A percentile compares a stretch with the other conserved stretches of the same genome.
Conservation (phyloP, 2,113 vertebrate species). For the Podarcis muralis region DNA sequence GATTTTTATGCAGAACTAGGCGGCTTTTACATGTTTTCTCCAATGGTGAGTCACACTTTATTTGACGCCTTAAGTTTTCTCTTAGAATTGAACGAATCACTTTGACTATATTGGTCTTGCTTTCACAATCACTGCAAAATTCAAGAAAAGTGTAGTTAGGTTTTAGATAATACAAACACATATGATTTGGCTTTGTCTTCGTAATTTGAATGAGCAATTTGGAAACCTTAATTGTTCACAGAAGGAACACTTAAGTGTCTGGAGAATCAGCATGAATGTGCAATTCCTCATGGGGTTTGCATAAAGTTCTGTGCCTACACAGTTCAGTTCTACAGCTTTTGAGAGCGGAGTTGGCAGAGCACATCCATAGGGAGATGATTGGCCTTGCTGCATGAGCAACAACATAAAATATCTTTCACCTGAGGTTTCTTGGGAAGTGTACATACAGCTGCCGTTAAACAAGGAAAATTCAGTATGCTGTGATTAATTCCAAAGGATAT, state of each 20-base stretch:
- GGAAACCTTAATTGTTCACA: not conserved
- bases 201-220: not conserved
- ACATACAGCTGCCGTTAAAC: not conserved
- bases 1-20: conserved; percentile 80
- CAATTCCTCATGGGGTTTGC: not conserved
- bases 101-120: conserved; percentile 90
- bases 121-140: conserved; percentile 83
- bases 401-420: not conserved
- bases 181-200: not conserved
- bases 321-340: not conserved
- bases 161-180: not conserved
- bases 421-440: not conserved
- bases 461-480: not conserved
- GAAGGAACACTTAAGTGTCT: not conserved
- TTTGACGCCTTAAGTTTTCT: conserved; percentile 89
- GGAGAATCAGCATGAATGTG: not conserved
- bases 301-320: not conserved
- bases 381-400: not conserved
- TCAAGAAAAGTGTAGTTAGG: conserved; percentile 18
- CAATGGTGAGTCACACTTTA: conserved; percentile 79
- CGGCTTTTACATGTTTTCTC: conserved; percentile 85
- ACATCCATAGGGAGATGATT: not conserved
- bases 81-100: conserved; percentile 92
- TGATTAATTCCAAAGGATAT: not conserved
- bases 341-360: too few species aligned